Evolutionary conservation across 2,888 invertebrate species (phyloP), one percentile per base, ranked within the genome.

Genomic region (Dastarcus helophoroides): DNA sequence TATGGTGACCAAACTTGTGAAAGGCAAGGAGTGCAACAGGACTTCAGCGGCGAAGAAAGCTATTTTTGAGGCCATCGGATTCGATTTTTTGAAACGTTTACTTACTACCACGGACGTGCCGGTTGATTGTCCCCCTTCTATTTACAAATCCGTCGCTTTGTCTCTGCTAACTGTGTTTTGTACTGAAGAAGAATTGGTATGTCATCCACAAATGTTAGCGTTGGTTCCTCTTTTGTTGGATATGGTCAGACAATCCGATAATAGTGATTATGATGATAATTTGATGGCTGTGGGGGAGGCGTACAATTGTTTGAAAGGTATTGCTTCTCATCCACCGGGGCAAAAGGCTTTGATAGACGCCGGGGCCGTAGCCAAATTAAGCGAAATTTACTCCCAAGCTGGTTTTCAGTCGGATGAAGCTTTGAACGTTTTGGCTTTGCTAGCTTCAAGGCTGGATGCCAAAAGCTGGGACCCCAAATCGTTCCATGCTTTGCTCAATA

Each of bases 321-420:
- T 86, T 32, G 84, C 84, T n/a, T 70, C 72, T 41, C 73, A 76
- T 54, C 76, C 77, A 47, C 76, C 78, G 0, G 88, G 89, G 0
- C 81, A 84, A 49, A 77, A 80, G 52, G 81, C 83, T 0, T 64
- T 91, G 2, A 69, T 85, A 22, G 75, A 79, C 41, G 74, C 78
- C 19, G 81, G 81, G 30, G 85, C 82, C 7, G 76, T 89, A 33
- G 71, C 74, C 1, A 83, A 79, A 60, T 79, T 86, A 77, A 79
- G 80, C 26, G 81, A 85, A 54, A 83, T 89, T 41, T 90, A 89
- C 56, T 74, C 83, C 0, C 81, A 82, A 40, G 86, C 85, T 56
- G 83, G 84, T 57, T 88, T 89, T 51, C 85, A 88, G 58, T 85
- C 85, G 1, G 90, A 90, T 52, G 84, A 88, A 56, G 88, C 89